phyloP scores from a whole-genome alignment of 2,888 invertebrate species.

The Cremastobaeus sp. region DNA sequence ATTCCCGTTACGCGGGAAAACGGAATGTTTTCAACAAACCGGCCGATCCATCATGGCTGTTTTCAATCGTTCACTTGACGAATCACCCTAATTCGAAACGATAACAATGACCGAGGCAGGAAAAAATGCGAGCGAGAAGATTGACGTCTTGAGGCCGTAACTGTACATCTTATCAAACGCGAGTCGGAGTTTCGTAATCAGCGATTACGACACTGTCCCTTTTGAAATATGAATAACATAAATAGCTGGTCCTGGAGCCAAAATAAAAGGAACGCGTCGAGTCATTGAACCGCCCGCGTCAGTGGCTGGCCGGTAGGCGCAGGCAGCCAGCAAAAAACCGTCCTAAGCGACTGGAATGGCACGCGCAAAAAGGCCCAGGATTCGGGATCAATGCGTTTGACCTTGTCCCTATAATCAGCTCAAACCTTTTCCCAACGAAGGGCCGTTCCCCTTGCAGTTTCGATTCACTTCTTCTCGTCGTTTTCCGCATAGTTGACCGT shows the following conservation, averaged over 20 bases:
- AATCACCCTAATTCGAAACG: slow-evolving; percentile 43
- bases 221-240: slow-evolving; percentile 15
- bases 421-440: slow-evolving; percentile 5
- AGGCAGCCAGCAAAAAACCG: slow-evolving; percentile 36
- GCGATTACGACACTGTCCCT: slow-evolving; percentile 27
- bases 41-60: slow-evolving; percentile 40
- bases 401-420: slow-evolving; percentile 24
- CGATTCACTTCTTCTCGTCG: too few relatives aligned
- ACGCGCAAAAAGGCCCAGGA: slow-evolving; percentile 53
- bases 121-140: slow-evolving; percentile 19
- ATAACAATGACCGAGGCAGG: slow-evolving; percentile 38
- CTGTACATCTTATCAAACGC: slow-evolving; percentile 43
- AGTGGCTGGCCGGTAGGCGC: slow-evolving; percentile 6
- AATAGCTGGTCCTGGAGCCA: slow-evolving; percentile 19
- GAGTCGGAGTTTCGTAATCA: slow-evolving; percentile 19
- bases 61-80: slow-evolving; percentile 45
- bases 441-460: slow-evolving; percentile 19
- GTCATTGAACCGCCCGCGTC: slow-evolving; percentile 45
- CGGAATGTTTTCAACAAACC: slow-evolving; percentile 26
- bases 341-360: slow-evolving; percentile 29
- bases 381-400: slow-evolving; percentile 52
- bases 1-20: slow-evolving; percentile 53
- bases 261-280: slow-evolving; percentile 13
- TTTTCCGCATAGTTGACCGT: too few relatives aligned
- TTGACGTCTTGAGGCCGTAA: slow-evolving; percentile 18